Conservation (phyloP, 2,797 vertebrate genomes). For the Diplodus sargus region DNA sequence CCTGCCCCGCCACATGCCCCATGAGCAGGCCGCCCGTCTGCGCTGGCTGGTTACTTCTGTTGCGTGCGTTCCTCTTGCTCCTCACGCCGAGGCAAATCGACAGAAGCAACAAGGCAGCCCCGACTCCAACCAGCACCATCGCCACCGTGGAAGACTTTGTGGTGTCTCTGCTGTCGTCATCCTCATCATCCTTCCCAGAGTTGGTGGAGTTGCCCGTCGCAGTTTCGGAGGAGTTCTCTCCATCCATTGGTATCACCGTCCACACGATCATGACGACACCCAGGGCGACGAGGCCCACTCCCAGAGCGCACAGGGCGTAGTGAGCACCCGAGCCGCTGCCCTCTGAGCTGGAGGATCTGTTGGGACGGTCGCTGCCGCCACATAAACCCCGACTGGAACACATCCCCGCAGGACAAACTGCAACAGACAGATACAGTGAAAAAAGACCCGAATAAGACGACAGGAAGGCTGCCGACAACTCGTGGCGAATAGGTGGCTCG, state of each 20-base stretch:
- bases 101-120: slow-evolving; percentile 87
- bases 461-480: not conserved
- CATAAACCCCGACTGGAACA: slow-evolving; percentile 80
- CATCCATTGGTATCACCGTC: slow-evolving; percentile 88
- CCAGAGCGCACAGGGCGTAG: slow-evolving; percentile 95
- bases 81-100: slow-evolving; percentile 90
- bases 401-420: slow-evolving; percentile 73
- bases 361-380: slow-evolving; percentile 46
- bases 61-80: slow-evolving; percentile 82
- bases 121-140: slow-evolving; percentile 91
- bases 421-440: slow-evolving; percentile 16
- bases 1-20: slow-evolving; percentile 40
- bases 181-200: fast-evolving
- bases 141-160: slow-evolving; percentile 91
- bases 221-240: not conserved
- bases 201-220: slow-evolving; percentile 39
- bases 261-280: slow-evolving; percentile 97
- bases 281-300: slow-evolving; percentile 92
- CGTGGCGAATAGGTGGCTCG: not conserved
- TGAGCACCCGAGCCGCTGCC: slow-evolving; percentile 86
- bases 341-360: slow-evolving; percentile 50
- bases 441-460: not conserved
- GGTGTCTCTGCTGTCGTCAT: not conserved
- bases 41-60: slow-evolving; percentile 43
- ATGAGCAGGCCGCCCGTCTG: slow-evolving; percentile 30